Base-by-base conservation (phyloP, 2,113 vertebrate species). In the Eleginops maclovinus region DNA sequence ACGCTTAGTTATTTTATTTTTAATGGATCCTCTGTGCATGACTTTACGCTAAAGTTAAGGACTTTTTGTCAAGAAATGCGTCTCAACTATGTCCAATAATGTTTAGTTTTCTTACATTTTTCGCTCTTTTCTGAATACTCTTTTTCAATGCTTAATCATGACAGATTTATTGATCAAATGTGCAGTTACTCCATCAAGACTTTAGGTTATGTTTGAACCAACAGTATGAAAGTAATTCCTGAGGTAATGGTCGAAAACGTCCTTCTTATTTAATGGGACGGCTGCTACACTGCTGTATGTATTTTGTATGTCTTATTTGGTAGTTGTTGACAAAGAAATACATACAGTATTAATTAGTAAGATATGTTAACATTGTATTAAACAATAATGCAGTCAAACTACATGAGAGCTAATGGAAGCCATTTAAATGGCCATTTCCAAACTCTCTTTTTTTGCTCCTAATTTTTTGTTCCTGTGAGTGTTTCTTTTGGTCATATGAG, bases 401-500 rank as follows among this genome's bases (percentile, higher is more conserved):
- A 56, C 55, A 78, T 81, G 67, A 73, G 67, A 81, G 58, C 82
- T 83, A 75, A 72, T 36, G 31, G 53, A 86, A 88, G 83, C 59
- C 67, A 68, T 82, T 79, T 81, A 79, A 71, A 77, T 71, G 63
- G 53, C 78, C 17, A 53, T 17, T 82, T 60, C 65, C 40, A 77
- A 15, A 79, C 46, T 77, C 55, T 72, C 66, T 47, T 75, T 69
- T 56, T 69, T 54, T 67, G n/a, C 31, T 47, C 67, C 74, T 88
- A 67, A 59, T 66, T 87, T 88, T 84, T 72, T 3, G 66, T 87
- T 88, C 80, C 70, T 76, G 75, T 89, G 68, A 85, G 53, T 83
- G 73, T 82, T 84, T 68, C 43, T 72, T 91, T 79, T 72, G 83
- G 87, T 93, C 81, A 64, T 71, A 88, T 87, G 85, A 88, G 88